Evolutionary conservation across 2,797 vertebrate genomes (phyloP).

Genomic region (Melanogrammus aeglefinus): DNA sequence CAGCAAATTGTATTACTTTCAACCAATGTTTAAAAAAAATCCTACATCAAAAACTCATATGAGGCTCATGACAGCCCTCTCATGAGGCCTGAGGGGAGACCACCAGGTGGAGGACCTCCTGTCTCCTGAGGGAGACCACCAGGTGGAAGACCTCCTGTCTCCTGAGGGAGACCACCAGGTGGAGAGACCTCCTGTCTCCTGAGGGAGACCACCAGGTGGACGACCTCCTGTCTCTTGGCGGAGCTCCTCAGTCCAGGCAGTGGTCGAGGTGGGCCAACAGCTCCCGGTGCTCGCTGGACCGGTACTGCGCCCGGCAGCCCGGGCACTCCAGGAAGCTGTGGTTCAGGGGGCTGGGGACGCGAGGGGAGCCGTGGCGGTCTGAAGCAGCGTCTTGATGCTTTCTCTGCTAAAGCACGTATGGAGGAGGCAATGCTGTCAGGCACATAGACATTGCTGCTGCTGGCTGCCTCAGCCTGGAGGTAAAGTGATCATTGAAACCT

Average conservation of each 20-base stretch:
- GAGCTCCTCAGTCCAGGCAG: conserved; percentile 58
- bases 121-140: not conserved
- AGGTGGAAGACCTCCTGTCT: not conserved
- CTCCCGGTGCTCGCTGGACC: conserved; percentile 77
- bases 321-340: conserved; percentile 86
- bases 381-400: conserved; percentile 30
- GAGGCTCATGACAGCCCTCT: conserved; percentile 22
- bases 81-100: conserved; percentile 11
- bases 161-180: not conserved
- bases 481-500: not conserved
- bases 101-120: not conserved
- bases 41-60: not conserved
- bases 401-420: conserved; percentile 54
- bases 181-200: not conserved
- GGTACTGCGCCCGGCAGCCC: conserved; percentile 73
- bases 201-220: no score
- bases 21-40: not conserved
- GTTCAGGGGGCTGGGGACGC: conserved; percentile 33
- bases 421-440: not conserved
- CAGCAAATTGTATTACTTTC: not conserved
- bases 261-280: conserved; percentile 81
- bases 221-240: not conserved
- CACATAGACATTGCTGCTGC: not conserved
- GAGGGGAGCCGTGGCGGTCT: conserved; percentile 6
- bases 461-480: not conserved